Evolutionary conservation across 2,797 vertebrate species (phyloP), one percentile per base, ranked within the genome.

Genomic region (Euphonia xanthogaster): DNA sequence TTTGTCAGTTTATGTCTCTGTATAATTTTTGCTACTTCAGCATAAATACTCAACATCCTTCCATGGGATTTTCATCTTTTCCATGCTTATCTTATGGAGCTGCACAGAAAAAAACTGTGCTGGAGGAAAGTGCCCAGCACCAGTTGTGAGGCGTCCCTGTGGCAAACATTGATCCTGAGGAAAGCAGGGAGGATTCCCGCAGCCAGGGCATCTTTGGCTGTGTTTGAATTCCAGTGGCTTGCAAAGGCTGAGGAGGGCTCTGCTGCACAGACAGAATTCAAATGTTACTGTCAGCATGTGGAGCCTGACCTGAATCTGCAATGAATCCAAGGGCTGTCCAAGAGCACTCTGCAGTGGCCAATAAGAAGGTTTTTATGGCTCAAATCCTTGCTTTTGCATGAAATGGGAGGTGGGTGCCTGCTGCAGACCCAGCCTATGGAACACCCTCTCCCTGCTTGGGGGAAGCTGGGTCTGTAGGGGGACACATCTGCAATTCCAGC

Each of bases 281-380:
- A 81, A 85, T 54, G 37, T 55, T 65, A 2, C 74, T 84, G 66
- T 50, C 61, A 30, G 90, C 71, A 35, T 30, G n/a, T 17, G 71
- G 48, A 74, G n/a, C 63, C 63, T 94, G 74, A 58, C 54, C 68
- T 65, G 96, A 94, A 93, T 94, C 61, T 45, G n/a, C 54, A 85
- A 53, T 39, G 76, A 71, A 33, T 79, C 33, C 16, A 5, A 40
- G 67, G 67, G 28, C 48, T 75, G 37, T 21, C 48, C 60, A 48
- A 67, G n/a, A 58, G 45, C 21, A 35, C 19, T n/a, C 60, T 70
- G 44, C 47, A 54, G 50, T 4, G 31, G 14, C 28, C 28, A 35
- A 14, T 17, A n/a, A 19, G 55, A 60, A 57, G 35, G 14, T 6
- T 58, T 86, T 40, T 21, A 19, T 21, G 17, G 24, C 70, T 84